Base-by-base conservation (phyloP, 1,140 invertebrate species). In the Goniozus legneri region DNA sequence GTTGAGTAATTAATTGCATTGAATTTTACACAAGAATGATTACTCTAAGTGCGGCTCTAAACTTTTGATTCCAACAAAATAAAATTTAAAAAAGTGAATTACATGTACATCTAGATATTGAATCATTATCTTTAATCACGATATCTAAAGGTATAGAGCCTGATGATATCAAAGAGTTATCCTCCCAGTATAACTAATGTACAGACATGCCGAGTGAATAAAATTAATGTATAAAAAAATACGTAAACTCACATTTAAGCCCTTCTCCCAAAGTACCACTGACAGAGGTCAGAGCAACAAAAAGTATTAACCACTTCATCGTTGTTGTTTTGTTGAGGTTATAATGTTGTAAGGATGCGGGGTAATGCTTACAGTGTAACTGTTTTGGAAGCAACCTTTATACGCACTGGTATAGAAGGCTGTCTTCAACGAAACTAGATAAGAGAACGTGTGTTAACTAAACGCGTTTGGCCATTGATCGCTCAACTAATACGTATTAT, bases 401-500 rank as follows among this genome's bases (percentile, higher is more conserved):
- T 85, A 88, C 87, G 78, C 87, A 88, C 88, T 89, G 87, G 86
- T 80, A 84, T 81, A 90, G 88, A 90, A 90, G 87, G 86, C 80
- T 70, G 50, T 55, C 27, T 58, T 54, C 54, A 51, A 44, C 32
- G 42, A 43, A 54, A 32, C 33, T 50, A 48, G 49, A 56, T 50
- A 56, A 58, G 48, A 54, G 46, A 62, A 56, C 47, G 59, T 57
- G 54, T 30, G 51, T 30, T 50, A 62, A 64, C 62, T 64, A 62
- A 60, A 48, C 37, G 20, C 54, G 48, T 44, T 56, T 54, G 53
- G 44, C 57, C 65, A 68, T 69, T 58, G 65, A 65, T 64, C 60
- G 64, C 44, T 54, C 32, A 51, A 58, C 31, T 27, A 48, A 46
- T 34, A 44, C 42, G 42, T 44, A 47, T 37, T 16, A 48, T 47